A percentile compares a stretch with the other conserved stretches of the same genome.
Conservation (phyloP, 2,113 vertebrate genomes). For the Platysternon megacephalum region DNA sequence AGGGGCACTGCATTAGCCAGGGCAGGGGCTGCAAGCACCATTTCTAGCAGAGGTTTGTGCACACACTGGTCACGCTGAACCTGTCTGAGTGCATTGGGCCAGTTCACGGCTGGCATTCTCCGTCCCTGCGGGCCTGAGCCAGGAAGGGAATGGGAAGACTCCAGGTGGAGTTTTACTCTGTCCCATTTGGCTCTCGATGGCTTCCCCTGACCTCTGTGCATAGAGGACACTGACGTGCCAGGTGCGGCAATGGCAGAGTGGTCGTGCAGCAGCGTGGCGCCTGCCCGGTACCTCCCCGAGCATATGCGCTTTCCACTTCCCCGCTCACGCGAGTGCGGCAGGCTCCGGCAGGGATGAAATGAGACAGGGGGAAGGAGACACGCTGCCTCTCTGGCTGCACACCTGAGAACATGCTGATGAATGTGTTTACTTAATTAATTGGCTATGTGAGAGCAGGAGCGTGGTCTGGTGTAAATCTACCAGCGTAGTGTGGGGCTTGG, state of each 20-base stretch:
- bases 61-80: background rate
- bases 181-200: background rate
- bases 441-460: constrained; percentile 58
- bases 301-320: fast-evolving
- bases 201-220: background rate
- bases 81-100: background rate
- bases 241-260: fast-evolving
- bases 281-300: fast-evolving
- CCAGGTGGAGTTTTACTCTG: too few species aligned
- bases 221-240: background rate
- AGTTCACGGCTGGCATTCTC: background rate
- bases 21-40: background rate
- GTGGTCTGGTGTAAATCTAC: constrained; percentile 62
- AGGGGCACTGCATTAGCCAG: background rate
- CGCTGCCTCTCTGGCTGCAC: constrained; percentile 40
- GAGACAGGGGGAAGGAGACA: constrained; percentile 7
- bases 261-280: too few species aligned
- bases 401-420: constrained; percentile 80
- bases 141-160: background rate
- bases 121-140: too few species aligned
- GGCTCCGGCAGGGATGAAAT: background rate
- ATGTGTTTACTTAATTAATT: constrained; percentile 82
- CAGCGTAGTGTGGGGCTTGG: constrained; percentile 58
- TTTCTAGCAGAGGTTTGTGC: background rate
- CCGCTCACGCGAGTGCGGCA: fast-evolving